These are phyloP conservation scores for Mus spicilegus DNA, from an alignment of 2,113 vertebrate genomes.

Conservation along the genomic window DNA sequence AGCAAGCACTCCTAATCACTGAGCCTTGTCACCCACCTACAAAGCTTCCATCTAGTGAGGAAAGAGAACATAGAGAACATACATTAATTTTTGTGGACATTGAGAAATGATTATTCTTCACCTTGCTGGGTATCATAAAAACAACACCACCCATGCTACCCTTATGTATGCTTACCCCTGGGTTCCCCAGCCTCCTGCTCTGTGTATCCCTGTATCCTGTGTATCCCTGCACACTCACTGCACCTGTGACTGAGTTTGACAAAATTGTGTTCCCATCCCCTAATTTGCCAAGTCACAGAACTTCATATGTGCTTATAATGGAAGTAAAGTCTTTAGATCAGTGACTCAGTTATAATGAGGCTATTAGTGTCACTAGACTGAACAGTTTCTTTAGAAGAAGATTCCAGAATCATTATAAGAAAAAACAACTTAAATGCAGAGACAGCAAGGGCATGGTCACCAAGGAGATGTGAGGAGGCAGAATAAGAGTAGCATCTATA, in stretches of 20 bases:
- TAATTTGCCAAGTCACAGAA: background rate
- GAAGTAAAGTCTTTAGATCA: background rate
- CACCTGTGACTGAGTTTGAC: background rate
- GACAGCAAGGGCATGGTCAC: rapidly evolving
- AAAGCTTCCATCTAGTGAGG: background rate
- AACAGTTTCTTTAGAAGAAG: background rate
- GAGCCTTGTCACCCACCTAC: background rate
- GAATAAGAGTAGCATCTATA: background rate
- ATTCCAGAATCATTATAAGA: background rate
- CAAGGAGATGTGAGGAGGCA: background rate
- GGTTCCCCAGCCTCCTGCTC: background rate
- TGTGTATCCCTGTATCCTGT: background rate
- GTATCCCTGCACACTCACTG: background rate
- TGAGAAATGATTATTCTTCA: background rate
- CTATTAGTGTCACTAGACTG: background rate
- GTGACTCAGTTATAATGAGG: slow-evolving; percentile 8
- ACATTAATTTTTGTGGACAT: slow-evolving; percentile 15
- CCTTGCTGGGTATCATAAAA: background rate
- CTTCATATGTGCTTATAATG: background rate
- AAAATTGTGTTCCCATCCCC: background rate
- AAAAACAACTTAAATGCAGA: background rate
- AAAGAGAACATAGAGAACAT: background rate
- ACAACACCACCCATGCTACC: background rate
- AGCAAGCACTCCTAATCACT: background rate
- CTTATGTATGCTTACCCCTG: rapidly evolving